A percentile compares a stretch with the other conserved stretches of the same genome.
Evolutionary conservation across 2,797 vertebrate species (phyloP).

Genomic region (Ibycter americanus): DNA sequence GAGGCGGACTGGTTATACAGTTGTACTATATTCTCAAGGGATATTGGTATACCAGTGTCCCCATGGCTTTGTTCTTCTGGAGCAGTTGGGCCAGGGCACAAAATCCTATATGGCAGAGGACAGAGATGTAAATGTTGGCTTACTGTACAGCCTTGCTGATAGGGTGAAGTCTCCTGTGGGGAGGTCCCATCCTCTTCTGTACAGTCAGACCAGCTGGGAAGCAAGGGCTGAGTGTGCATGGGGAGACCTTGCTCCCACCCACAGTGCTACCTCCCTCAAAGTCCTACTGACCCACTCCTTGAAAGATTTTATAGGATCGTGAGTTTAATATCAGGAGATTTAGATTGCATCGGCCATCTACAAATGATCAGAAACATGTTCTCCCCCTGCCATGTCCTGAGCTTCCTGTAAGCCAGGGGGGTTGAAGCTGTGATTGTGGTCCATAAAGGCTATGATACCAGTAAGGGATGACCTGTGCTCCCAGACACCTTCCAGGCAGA

Average conservation of each 20-base stretch:
- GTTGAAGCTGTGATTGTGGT: background rate
- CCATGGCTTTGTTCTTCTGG: background rate
- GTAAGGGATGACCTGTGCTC: background rate
- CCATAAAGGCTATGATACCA: background rate
- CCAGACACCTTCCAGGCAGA: background rate
- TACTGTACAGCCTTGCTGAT: background rate
- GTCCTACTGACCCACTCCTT: background rate
- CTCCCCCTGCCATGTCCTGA: rapidly evolving
- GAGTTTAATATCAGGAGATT: background rate
- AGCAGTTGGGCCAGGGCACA: background rate
- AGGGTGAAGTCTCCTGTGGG: background rate
- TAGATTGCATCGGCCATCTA: rapidly evolving
- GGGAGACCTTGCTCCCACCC: background rate
- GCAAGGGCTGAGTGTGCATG: background rate
- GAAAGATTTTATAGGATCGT: background rate
- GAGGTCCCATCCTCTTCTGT: background rate
- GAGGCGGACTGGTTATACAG: background rate
- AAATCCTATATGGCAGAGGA: background rate
- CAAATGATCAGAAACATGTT: background rate
- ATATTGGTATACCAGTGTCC: rapidly evolving
- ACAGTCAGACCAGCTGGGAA: background rate
- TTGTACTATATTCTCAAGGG: background rate
- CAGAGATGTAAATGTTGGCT: background rate
- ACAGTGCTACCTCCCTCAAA: background rate
- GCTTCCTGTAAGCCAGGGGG: background rate